Evolutionary conservation across 2,797 vertebrate species (phyloP), one percentile per base, ranked within the genome.

Genomic region (Muscicapa comitata): DNA sequence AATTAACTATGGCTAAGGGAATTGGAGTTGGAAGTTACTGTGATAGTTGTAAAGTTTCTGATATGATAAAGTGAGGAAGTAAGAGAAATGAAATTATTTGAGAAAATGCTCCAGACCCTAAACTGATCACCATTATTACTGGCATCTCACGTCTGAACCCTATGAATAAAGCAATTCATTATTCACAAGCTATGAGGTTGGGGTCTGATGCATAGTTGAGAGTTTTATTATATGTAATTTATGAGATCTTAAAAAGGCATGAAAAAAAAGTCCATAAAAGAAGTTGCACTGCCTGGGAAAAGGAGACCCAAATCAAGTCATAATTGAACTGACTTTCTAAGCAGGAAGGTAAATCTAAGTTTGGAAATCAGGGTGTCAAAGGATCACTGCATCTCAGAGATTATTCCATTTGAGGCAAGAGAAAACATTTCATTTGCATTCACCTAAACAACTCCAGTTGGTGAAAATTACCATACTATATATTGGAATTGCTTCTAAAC

Each of bases 1-100:
- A 93, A 92, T 90, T 95, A 95, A 92, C 70, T 58, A 31, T 8
- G 26, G 76, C 43, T 81, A 76, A 86, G 88, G 86, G 86, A 86
- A 93, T 96, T 90, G 66, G 58, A 84, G 55, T 20, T 68, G 37
- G 51, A 94, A 75, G 62, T 84, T 94, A 40, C 88, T 68, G 31
- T 72, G 68, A 93, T 72, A 71, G 73, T 57, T 84, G 33, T 58
- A 67, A 93, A 86, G 42, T 62, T 57, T 86, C 75, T 80, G 53
- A 73, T 74, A 38, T 42, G 33, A 59, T 67, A 26, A 76, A 88
- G 26, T 5, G 9, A 53, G 37, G 14, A 88, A 77, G 29, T 23
- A 82, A 83, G 54, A 82, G 26, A 31, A 94, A 76, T 35, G 3
- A 70, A 89, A 50, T 71, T 50, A 66, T 55, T 85, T 67, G 45